Evolutionary conservation across 2,797 vertebrate genomes (phyloP).

Genomic region (Brotogeris chrysoptera): DNA sequence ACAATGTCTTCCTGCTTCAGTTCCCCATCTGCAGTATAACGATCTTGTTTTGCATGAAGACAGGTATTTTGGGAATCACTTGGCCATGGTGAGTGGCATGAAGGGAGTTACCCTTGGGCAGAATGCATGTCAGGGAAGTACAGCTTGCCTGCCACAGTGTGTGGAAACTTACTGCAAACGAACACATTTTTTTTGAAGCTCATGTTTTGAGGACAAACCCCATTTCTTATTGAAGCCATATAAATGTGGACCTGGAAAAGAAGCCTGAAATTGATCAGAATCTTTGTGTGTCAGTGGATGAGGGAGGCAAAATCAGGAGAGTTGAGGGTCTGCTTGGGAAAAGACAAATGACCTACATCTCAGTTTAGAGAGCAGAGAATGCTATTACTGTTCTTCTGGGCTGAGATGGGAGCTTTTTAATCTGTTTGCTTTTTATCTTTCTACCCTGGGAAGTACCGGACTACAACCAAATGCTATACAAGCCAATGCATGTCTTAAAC

Average conservation of each 20-base stretch:
- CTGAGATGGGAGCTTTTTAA: background rate
- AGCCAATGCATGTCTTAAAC: background rate
- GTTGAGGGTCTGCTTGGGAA: background rate
- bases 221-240: background rate
- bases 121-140: background rate
- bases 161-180: background rate
- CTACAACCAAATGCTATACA: background rate
- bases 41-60: background rate
- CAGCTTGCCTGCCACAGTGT: background rate
- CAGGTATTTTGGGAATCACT: background rate
- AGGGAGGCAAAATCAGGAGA: background rate
- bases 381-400: background rate
- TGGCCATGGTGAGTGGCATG: background rate
- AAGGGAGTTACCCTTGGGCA: background rate
- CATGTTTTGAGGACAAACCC: background rate
- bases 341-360: background rate
- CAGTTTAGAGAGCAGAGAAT: background rate
- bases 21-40: background rate
- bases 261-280: background rate
- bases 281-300: background rate
- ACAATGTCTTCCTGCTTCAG: background rate
- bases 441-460: background rate
- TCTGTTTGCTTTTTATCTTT: background rate
- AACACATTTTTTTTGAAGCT: background rate
- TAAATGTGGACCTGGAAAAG: background rate